phyloP scores from a whole-genome alignment of 2,797 vertebrate genomes.

The Urophycis tenuis region DNA sequence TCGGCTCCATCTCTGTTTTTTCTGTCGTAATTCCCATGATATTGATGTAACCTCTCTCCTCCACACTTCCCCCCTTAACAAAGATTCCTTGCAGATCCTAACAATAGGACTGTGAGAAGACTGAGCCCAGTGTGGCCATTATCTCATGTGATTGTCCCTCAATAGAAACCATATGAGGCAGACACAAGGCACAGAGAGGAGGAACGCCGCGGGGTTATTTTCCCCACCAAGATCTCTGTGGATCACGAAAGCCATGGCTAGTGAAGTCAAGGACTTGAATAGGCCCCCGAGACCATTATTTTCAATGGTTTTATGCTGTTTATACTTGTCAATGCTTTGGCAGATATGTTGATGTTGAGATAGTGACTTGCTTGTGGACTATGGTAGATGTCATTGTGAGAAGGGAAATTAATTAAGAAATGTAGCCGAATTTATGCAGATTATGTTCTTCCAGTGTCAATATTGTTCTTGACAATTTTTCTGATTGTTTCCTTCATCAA shows the following conservation, averaged over 20 bases:
- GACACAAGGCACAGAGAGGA: background rate
- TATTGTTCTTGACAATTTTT: background rate
- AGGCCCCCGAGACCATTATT: constrained; percentile 49
- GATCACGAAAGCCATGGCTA: constrained; percentile 5
- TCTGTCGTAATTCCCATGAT: constrained; percentile 8
- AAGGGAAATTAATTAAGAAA: background rate
- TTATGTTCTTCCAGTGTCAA: background rate
- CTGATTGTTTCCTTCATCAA: background rate
- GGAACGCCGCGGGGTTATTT: constrained; percentile 39
- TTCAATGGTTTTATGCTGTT: constrained; percentile 49
- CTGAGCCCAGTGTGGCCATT: constrained; percentile 42
- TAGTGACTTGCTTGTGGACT: background rate
- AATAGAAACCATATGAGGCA: constrained; percentile 64
- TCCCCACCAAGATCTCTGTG: constrained; percentile 25
- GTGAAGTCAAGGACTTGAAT: constrained; percentile 41
- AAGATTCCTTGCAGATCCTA: constrained; percentile 25
- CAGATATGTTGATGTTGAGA: constrained; percentile 31
- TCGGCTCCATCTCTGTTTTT: background rate
- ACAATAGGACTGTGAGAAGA: background rate
- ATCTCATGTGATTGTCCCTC: constrained; percentile 54
- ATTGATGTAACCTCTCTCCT: constrained; percentile 9
- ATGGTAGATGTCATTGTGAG: background rate
- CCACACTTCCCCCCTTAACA: constrained; percentile 14
- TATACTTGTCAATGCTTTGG: constrained; percentile 17
- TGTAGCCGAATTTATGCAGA: background rate